phyloP scores from a whole-genome alignment of 2,113 vertebrate species.

The Eleginops maclovinus region DNA sequence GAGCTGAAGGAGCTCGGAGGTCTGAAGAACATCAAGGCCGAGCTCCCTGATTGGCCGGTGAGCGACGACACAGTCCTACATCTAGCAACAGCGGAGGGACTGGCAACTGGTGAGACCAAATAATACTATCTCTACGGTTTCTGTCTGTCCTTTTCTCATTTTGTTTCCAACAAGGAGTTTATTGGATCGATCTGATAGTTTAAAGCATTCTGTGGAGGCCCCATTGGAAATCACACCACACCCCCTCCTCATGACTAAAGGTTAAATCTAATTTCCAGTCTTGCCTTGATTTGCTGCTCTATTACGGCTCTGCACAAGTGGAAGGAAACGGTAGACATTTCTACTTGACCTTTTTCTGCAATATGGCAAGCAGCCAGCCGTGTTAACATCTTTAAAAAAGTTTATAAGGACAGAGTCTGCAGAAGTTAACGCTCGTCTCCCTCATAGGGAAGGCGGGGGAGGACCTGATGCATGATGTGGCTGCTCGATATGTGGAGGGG shows the following conservation, averaged over 20 bases:
- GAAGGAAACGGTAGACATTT: slow-evolving; percentile 27
- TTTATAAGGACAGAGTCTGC: slow-evolving; percentile 3
- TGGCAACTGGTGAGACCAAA: slow-evolving; percentile 83
- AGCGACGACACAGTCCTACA: slow-evolving; percentile 89
- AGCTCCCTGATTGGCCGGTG: slow-evolving; percentile 88
- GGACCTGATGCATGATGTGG: slow-evolving; percentile 85
- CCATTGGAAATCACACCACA: slow-evolving; percentile 19
- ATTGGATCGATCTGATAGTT: slow-evolving; percentile 42
- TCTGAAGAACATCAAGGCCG: slow-evolving; percentile 76
- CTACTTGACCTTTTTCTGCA: slow-evolving; percentile 59
- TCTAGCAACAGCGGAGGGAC: slow-evolving; percentile 86
- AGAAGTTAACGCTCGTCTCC: not conserved
- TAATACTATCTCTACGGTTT: not conserved
- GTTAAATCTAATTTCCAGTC: slow-evolving; percentile 60
- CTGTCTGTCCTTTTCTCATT: not conserved
- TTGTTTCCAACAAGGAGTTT: slow-evolving; percentile 20
- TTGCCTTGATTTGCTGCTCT: slow-evolving; percentile 55
- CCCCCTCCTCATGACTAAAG: slow-evolving; percentile 48
- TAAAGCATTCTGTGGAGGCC: slow-evolving; percentile 11
- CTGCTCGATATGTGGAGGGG: slow-evolving; percentile 82
- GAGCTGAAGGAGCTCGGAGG: slow-evolving; percentile 86
- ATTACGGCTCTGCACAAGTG: slow-evolving; percentile 33
- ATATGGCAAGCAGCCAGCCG: slow-evolving; percentile 43
- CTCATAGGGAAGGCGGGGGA: slow-evolving; percentile 81
- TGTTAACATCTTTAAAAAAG: slow-evolving; percentile 37